phyloP scores from a whole-genome alignment of 1,140 invertebrate species.

The Aphis craccivora region DNA sequence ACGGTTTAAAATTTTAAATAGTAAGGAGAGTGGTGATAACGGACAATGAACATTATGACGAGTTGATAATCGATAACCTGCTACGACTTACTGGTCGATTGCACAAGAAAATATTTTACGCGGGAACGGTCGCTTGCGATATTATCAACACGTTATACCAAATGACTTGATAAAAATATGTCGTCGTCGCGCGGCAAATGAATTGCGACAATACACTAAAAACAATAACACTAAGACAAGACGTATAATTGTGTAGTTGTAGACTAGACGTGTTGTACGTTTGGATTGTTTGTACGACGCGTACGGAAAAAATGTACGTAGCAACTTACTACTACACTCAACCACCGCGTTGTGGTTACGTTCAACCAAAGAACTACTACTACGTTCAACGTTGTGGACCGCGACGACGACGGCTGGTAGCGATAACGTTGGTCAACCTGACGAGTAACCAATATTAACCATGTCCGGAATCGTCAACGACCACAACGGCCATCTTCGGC shows the following conservation, averaged over 20 bases:
- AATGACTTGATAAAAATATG: neutral
- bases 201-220: neutral
- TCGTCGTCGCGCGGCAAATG: neutral
- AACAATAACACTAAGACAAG: neutral
- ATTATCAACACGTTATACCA: neutral
- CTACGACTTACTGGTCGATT: no score
- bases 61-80: no score
- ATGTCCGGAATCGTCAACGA: neutral
- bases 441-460: slow-evolving; percentile 7
- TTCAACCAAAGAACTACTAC: no score
- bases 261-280: no score
- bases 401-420: neutral
- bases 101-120: neutral
- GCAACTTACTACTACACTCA: slow-evolving; percentile 66
- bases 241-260: no score
- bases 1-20: no score
- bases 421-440: slow-evolving; percentile 42
- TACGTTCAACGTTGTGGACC: neutral
- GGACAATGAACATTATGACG: no score
- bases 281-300: no score
- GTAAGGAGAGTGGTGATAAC: no score
- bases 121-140: neutral
- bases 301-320: neutral
- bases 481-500: slow-evolving; percentile 32
- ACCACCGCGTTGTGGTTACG: slow-evolving; percentile 67